Evolutionary conservation across 2,888 invertebrate species (phyloP).

Genomic region (Trissoscelio sp.): DNA sequence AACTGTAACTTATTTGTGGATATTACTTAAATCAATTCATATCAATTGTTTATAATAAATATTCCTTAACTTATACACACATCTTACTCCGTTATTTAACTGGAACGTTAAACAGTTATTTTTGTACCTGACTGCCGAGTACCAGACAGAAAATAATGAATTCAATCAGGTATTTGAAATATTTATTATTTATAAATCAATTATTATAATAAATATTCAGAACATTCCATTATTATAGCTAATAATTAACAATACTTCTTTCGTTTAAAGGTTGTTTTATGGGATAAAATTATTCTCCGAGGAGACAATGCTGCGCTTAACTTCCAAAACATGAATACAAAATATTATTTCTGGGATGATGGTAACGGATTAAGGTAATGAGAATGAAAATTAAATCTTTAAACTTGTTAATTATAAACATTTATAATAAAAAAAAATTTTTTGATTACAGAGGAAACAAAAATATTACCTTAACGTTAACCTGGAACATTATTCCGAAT

Average conservation of each 20-base stretch:
- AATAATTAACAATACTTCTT: too few relatives aligned
- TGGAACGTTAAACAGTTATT: conserved; percentile 99
- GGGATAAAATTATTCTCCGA: conserved; percentile 98
- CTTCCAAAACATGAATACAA: conserved; percentile 97
- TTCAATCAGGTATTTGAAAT: conserved; percentile 93
- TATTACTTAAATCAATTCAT: too few relatives aligned
- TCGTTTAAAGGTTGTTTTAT: conserved; percentile 93
- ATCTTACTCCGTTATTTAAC: conserved; percentile 95
- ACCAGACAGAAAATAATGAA: conserved; percentile 93
- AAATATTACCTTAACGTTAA: conserved; percentile 96
- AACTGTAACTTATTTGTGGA: too few relatives aligned
- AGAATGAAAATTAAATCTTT: too few relatives aligned
- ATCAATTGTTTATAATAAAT: background rate
- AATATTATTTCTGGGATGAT: conserved; percentile 99
- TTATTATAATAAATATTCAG: too few relatives aligned
- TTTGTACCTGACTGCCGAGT: conserved; percentile 98
- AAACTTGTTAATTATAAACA: too few relatives aligned
- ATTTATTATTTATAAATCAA: too few relatives aligned
- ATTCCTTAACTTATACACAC: conserved; percentile 79
- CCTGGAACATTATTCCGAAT: conserved; percentile 99
- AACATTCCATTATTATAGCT: too few relatives aligned
- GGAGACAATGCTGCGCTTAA: conserved; percentile 97
- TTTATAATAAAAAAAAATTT: too few relatives aligned
- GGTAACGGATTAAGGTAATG: conserved; percentile 95
- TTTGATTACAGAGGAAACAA: conserved; percentile 90